phyloP scores from a whole-genome alignment of 92 coral and sea anemone genomes.

The Paramuricea clavata region DNA sequence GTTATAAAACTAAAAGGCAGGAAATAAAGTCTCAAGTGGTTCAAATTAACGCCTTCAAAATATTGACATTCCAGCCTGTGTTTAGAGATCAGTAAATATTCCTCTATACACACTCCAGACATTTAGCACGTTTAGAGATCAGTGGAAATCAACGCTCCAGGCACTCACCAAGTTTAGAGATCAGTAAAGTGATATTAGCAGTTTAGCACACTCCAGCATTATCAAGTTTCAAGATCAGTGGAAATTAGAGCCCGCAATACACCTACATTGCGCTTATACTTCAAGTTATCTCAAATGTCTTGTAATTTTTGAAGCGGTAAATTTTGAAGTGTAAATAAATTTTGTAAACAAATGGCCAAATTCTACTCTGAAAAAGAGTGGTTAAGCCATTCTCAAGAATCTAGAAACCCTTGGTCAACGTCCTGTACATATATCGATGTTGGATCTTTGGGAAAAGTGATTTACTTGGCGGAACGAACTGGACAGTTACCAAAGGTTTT shows the following conservation, averaged over 20 bases:
- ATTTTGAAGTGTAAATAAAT: background rate
- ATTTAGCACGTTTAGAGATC: background rate
- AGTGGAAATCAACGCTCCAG: background rate
- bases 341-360: background rate
- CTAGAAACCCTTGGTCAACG: constrained; percentile 90
- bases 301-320: constrained; percentile 1
- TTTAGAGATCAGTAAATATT: too few relatives aligned
- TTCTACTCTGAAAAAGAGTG: constrained; percentile 12
- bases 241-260: background rate
- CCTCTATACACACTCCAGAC: too few relatives aligned
- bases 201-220: background rate
- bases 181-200: background rate
- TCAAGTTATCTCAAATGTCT: background rate
- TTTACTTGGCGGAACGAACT: constrained; percentile 80
- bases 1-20: background rate
- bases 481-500: constrained; percentile 81
- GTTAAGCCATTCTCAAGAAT: constrained; percentile 26
- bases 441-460: constrained; percentile 82
- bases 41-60: background rate
- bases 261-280: background rate
- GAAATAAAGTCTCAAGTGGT: background rate
- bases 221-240: background rate
- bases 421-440: constrained; percentile 84
- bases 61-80: too few relatives aligned
- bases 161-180: background rate